Percentiles rank a stretch among this genome's conserved stretches.
phyloP scores from a whole-genome alignment of 2,888 invertebrate species.

The Ischnura elegans region DNA sequence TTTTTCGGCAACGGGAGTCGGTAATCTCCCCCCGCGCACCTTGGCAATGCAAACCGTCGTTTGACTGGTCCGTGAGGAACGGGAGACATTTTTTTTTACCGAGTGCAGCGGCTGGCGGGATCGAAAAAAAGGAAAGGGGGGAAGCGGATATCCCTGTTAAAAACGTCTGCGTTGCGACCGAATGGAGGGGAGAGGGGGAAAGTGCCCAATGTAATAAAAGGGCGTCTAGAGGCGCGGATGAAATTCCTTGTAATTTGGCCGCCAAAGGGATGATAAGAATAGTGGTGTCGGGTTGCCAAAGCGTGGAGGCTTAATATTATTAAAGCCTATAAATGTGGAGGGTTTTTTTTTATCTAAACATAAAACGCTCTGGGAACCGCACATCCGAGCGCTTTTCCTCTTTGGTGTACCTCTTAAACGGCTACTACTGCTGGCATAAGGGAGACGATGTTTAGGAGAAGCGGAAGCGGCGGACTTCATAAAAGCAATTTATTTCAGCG shows the following conservation, averaged over 20 bases:
- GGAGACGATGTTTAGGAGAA: neutral
- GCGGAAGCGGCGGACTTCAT: neutral
- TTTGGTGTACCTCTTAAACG: neutral
- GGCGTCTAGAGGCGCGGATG: neutral
- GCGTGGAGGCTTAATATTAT: neutral
- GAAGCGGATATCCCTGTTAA: conserved; percentile 13
- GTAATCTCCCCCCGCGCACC: neutral
- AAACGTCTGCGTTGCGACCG: neutral
- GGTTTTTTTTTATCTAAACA: neutral
- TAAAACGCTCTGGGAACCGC: neutral
- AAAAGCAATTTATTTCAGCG: neutral
- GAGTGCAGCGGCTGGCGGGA: neutral
- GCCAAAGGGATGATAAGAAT: neutral
- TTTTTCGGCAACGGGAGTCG: neutral
- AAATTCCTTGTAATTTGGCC: neutral
- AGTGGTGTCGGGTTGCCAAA: neutral
- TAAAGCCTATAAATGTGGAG: neutral
- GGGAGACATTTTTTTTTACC: neutral
- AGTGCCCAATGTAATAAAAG: neutral
- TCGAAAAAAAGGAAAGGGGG: neutral
- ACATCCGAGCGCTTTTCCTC: neutral
- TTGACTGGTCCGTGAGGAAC: conserved; percentile 1
- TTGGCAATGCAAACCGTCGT: neutral
- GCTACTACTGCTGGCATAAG: neutral
- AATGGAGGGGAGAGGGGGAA: neutral